Evolutionary conservation across 2,797 vertebrate genomes (phyloP).

Genomic region (Danio kyathit): DNA sequence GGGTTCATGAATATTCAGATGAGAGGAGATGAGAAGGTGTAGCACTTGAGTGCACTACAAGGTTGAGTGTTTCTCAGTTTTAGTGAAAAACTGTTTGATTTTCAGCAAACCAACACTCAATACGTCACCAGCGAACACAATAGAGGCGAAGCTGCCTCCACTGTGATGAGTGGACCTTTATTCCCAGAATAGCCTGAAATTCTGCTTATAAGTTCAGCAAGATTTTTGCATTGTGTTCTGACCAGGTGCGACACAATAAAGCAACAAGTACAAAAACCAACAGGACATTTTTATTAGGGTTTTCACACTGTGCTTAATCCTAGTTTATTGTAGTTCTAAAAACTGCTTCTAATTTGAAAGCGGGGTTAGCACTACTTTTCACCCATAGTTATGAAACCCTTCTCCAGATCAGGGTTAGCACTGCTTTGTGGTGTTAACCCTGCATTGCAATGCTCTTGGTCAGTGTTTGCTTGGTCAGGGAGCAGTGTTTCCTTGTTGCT

Average conservation of each 20-base stretch:
- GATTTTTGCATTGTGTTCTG: not conserved
- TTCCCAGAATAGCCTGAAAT: not conserved
- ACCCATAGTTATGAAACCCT: no score
- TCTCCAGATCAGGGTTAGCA: no score
- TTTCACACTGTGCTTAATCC: no score
- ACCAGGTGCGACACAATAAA: not conserved
- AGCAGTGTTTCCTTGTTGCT: no score
- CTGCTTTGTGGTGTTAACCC: no score
- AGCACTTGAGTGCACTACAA: constrained; percentile 24
- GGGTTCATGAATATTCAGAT: constrained; percentile 56
- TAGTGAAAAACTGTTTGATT: not conserved
- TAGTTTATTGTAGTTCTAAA: no score
- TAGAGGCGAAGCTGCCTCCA: not conserved
- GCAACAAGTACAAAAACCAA: not conserved
- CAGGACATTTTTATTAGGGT: not conserved
- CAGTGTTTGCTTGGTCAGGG: no score
- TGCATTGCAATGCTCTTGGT: no score
- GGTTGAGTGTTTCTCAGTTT: not conserved
- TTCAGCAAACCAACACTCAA: constrained; percentile 14
- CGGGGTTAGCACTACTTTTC: no score
- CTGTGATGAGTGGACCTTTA: not conserved
- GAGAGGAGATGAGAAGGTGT: not conserved
- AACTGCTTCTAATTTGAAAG: no score
- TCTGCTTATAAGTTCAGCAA: not conserved
- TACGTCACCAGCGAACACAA: not conserved